phyloP scores from a whole-genome alignment of 2,113 vertebrate species.

The Stictonetta naevosa region DNA sequence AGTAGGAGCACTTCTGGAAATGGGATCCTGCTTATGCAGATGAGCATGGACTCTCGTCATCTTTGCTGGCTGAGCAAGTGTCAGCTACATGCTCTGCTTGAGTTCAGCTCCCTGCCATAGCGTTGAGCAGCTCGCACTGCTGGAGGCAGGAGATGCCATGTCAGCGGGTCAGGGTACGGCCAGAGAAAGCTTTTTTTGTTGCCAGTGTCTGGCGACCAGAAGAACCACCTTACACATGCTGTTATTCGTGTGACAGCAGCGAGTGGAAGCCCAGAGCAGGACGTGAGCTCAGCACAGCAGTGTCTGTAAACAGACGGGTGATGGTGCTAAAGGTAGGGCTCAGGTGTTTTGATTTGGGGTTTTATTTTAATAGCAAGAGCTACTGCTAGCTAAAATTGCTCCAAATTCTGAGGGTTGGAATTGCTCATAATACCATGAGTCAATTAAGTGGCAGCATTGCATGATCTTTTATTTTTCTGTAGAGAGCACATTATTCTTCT shows the following conservation, averaged over 20 bases:
- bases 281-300: not conserved
- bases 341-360: not conserved
- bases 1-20: not conserved
- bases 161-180: not conserved
- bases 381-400: not conserved
- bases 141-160: not conserved
- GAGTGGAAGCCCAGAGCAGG: not conserved
- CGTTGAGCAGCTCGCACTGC: not conserved
- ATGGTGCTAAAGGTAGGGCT: not conserved
- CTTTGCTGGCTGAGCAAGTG: not conserved
- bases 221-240: not conserved
- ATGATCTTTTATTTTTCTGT: slow-evolving; percentile 47
- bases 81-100: not conserved
- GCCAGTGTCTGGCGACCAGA: not conserved
- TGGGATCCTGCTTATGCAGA: not conserved
- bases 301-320: not conserved
- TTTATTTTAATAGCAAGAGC: not conserved
- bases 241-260: not conserved
- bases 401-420: slow-evolving; percentile 10
- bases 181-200: not conserved
- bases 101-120: not conserved
- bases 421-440: slow-evolving; percentile 12
- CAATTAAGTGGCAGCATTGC: not conserved
- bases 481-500: not conserved
- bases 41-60: not conserved